Conservation (phyloP, 1,140 invertebrate genomes). For the Leptinotarsa defecta region DNA sequence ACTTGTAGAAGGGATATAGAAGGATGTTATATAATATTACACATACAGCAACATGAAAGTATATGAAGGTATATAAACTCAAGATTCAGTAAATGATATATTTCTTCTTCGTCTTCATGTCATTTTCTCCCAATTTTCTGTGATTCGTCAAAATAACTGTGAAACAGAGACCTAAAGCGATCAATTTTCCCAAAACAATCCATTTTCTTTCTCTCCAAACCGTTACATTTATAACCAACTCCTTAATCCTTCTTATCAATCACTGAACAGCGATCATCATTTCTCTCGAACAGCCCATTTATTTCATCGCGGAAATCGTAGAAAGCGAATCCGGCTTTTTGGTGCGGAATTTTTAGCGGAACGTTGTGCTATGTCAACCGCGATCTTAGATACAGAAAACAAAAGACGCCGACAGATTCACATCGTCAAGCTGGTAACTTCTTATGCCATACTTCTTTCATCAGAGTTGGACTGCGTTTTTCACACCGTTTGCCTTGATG, state of each 20-base stretch:
- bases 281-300: constrained; percentile 23
- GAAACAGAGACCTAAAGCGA: neutral
- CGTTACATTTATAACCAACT: constrained; percentile 26
- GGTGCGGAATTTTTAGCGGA: neutral
- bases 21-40: no score
- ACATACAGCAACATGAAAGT: no score
- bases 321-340: neutral
- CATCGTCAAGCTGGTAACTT: constrained; percentile 10
- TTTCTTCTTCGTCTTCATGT: no score
- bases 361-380: constrained; percentile 7
- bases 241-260: constrained; percentile 23
- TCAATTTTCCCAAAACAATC: constrained; percentile 10
- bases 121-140: neutral
- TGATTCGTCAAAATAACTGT: neutral
- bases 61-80: no score
- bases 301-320: constrained; percentile 8
- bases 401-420: constrained; percentile 24
- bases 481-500: no score
- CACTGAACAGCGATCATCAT: constrained; percentile 22
- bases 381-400: constrained; percentile 21
- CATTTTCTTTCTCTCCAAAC: constrained; percentile 2
- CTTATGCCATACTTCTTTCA: neutral
- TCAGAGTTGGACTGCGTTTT: neutral
- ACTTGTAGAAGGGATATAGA: no score
- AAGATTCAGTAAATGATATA: no score